phyloP scores from a whole-genome alignment of 2,797 vertebrate genomes.

The Hypotaenidia okinawae region DNA sequence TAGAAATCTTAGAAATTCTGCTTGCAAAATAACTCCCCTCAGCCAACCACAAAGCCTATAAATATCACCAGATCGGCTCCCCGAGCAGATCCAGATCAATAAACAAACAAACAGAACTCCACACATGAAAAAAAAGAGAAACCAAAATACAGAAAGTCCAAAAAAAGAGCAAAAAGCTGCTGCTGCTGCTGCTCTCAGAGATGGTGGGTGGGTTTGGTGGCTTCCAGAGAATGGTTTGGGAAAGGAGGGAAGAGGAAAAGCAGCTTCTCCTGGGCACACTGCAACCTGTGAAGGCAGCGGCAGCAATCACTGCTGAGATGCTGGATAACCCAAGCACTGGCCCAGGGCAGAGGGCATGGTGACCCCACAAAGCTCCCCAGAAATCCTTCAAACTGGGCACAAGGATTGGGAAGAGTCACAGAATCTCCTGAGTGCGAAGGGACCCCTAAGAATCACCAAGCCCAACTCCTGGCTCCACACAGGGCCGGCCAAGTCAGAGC shows the following conservation, averaged over 20 bases:
- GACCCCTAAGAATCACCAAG: too few relatives aligned
- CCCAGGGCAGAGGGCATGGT: neutral
- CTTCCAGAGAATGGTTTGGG: neutral
- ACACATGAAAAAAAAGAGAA: neutral
- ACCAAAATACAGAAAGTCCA: neutral
- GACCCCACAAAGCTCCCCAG: neutral
- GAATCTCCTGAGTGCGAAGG: too few relatives aligned
- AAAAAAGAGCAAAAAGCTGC: neutral
- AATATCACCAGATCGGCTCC: slow-evolving; percentile 76
- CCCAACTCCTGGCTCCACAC: too few relatives aligned
- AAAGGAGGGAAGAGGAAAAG: neutral
- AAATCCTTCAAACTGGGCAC: too few relatives aligned
- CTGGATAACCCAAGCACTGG: neutral
- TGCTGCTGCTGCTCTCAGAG: neutral
- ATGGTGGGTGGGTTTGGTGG: neutral
- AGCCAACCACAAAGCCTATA: slow-evolving; percentile 74
- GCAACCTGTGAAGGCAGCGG: neutral
- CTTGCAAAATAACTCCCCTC: slow-evolving; percentile 74
- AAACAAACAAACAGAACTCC: slow-evolving; percentile 33
- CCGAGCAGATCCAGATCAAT: slow-evolving; percentile 35
- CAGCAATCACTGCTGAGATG: neutral
- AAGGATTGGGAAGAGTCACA: neutral
- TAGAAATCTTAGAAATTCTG: slow-evolving; percentile 76
- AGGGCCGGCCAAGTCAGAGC: too few relatives aligned
- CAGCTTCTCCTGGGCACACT: neutral